Conservation (phyloP, 35 echinoderm and acorn worm genomes). For the Ophioderma brevispina region DNA sequence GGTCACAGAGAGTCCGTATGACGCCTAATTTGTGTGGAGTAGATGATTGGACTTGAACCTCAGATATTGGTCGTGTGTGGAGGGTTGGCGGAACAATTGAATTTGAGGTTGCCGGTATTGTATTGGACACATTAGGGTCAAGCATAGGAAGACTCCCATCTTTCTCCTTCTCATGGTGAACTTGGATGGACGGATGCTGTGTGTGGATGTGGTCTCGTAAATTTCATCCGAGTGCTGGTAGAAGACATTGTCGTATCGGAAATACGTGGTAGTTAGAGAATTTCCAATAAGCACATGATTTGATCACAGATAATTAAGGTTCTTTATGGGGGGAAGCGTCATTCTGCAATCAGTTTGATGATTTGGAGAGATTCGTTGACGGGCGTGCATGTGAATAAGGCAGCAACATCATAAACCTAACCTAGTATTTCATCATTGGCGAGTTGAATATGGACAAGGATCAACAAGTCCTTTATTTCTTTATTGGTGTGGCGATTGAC, state of each 20-base stretch:
- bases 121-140: background rate
- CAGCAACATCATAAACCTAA: constrained; percentile 13
- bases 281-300: constrained; percentile 13
- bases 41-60: no score
- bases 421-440: background rate
- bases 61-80: no score
- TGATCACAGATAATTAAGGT: background rate
- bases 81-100: background rate
- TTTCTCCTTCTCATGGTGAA: background rate
- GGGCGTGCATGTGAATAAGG: background rate
- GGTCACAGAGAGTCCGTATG: no score
- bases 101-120: background rate
- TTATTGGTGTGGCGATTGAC: background rate
- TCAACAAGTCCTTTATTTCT: background rate
- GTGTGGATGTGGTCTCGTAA: background rate
- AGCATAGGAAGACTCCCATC: background rate
- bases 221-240: constrained; percentile 21
- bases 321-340: background rate
- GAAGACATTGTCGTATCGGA: constrained; percentile 15
- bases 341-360: background rate
- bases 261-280: constrained; percentile 4
- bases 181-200: background rate
- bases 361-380: constrained; percentile 3
- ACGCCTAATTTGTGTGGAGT: no score
- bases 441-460: background rate